phyloP scores from a whole-genome alignment of 2,888 invertebrate genomes.

The Caenorhabditis sp. region DNA sequence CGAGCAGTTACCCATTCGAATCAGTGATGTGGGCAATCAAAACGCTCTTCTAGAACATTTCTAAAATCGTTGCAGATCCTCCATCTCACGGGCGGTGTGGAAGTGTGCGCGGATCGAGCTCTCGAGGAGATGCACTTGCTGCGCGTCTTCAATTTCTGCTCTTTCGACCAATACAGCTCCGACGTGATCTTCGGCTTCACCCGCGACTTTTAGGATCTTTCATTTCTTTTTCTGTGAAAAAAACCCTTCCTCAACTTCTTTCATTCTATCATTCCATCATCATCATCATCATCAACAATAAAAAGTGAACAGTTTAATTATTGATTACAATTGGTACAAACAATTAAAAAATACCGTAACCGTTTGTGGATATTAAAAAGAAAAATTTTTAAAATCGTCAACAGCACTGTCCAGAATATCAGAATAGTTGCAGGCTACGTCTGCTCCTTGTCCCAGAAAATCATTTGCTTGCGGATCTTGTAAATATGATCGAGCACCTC shows the following conservation, averaged over 20 bases:
- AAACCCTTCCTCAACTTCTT: background rate
- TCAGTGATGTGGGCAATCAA: constrained; percentile 41
- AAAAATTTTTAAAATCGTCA: no score
- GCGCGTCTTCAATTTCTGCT: constrained; percentile 57
- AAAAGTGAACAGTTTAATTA: no score
- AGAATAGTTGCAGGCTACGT: no score
- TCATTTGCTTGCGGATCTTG: no score
- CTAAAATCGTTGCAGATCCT: constrained; percentile 36
- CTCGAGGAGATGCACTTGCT: constrained; percentile 62
- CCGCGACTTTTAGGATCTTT: constrained; percentile 27
- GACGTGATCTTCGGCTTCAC: constrained; percentile 59
- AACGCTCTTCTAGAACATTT: background rate
- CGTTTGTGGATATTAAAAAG: no score
- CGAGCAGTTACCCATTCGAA: constrained; percentile 30
- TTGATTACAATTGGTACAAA: no score
- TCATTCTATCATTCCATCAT: background rate
- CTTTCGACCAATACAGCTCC: constrained; percentile 55
- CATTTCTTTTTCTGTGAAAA: background rate
- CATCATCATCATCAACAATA: background rate
- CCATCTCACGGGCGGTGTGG: constrained; percentile 56
- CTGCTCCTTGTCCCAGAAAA: no score
- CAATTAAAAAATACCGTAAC: no score
- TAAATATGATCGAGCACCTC: no score
- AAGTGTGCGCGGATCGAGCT: constrained; percentile 59
- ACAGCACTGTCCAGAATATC: no score